Percentiles rank a stretch among this genome's conserved stretches.
phyloP scores from a whole-genome alignment of 2,888 invertebrate species.

The Nymphalis c-album region DNA sequence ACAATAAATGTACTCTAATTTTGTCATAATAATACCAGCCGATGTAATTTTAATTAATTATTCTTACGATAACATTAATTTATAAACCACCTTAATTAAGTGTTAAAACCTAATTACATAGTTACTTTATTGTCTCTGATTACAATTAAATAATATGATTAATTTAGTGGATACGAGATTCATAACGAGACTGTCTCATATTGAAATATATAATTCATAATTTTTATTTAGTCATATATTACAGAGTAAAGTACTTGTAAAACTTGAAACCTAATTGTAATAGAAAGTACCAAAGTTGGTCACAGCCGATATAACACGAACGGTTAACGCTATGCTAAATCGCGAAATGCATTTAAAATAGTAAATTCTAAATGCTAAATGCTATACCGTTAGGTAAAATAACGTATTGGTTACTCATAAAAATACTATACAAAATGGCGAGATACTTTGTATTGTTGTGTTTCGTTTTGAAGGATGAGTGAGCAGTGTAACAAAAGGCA shows the following conservation, averaged over 20 bases:
- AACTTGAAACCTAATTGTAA: conserved; percentile 24
- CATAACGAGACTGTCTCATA: no score
- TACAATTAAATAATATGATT: no score
- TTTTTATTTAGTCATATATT: neutral
- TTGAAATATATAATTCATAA: neutral
- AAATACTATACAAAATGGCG: conserved; percentile 14
- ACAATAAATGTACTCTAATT: neutral
- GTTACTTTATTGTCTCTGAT: no score
- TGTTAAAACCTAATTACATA: no score
- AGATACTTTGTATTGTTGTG: neutral
- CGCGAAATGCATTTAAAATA: conserved; percentile 43
- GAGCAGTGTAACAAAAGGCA: no score
- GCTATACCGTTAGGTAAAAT: conserved; percentile 33
- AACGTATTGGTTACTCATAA: conserved; percentile 19
- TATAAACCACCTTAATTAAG: no score
- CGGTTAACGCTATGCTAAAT: conserved; percentile 37
- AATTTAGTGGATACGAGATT: no score
- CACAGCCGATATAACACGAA: conserved; percentile 34
- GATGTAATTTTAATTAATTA: no score
- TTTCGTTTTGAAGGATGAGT: no score
- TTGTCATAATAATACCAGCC: neutral
- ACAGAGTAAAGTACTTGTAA: conserved; percentile 2
- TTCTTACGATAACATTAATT: no score
- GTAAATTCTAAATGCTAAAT: conserved; percentile 35
- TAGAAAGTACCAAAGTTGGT: conserved; percentile 38